These are phyloP conservation scores for Sussaba pulchella DNA, from an alignment of 2,888 invertebrate genomes.

Conservation along the genomic window DNA sequence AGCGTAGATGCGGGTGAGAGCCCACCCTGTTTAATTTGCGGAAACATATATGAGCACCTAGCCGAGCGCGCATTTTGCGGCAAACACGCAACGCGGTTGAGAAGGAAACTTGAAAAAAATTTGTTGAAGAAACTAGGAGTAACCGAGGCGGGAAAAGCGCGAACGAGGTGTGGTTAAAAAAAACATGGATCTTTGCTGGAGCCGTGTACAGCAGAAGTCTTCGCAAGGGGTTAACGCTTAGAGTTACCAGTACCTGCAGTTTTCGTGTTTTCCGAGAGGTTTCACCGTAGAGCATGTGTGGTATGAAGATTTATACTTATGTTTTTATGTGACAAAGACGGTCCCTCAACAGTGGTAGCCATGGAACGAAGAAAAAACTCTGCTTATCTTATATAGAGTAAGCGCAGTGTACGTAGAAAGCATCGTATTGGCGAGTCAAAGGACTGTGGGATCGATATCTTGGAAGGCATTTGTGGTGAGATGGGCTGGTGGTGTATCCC, in stretches of 20 bases:
- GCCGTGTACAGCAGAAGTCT: slow-evolving; percentile 52
- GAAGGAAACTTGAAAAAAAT: slow-evolving; percentile 54
- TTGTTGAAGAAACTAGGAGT: slow-evolving; percentile 36
- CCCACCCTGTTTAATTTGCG: slow-evolving; percentile 63
- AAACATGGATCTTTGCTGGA: slow-evolving; percentile 19
- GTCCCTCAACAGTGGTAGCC: neutral
- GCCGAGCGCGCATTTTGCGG: neutral
- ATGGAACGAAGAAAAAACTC: neutral
- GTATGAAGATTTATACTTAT: no score
- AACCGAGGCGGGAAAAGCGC: slow-evolving; percentile 38
- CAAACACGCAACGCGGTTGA: slow-evolving; percentile 32
- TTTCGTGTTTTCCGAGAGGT: slow-evolving; percentile 35
- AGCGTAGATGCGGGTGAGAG: slow-evolving; percentile 31
- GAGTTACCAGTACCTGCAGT: slow-evolving; percentile 34
- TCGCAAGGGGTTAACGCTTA: slow-evolving; percentile 13
- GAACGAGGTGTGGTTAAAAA: slow-evolving; percentile 36
- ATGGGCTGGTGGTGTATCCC: neutral
- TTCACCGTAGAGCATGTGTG: slow-evolving; percentile 8
- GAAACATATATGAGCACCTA: slow-evolving; percentile 59
- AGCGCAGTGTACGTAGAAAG: neutral
- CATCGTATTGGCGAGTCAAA: slow-evolving; percentile 21
- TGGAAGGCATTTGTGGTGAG: slow-evolving; percentile 33
- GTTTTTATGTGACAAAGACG: no score
- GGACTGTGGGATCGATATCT: slow-evolving; percentile 40
- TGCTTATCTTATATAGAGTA: neutral